Evolutionary conservation across 2,113 vertebrate species (phyloP), one percentile per base, ranked within the genome.

Genomic region (Hyaena hyaena): DNA sequence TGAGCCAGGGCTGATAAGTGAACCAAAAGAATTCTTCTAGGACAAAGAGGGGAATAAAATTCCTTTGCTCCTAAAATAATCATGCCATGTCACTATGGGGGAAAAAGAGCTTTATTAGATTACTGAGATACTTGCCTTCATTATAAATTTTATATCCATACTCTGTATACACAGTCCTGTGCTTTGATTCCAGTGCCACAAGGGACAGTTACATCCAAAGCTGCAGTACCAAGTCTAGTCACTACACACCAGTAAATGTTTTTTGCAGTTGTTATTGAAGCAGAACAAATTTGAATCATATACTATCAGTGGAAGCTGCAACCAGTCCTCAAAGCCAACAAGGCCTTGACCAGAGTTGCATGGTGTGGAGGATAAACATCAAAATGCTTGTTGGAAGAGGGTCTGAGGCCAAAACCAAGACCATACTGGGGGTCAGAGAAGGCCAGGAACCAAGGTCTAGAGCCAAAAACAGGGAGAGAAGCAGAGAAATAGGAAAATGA

Each of bases 251-350:
- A 80, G n/a, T 17, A 66, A 66, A 69, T 23, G 7, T 39, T 23
- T 48, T 96, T 93, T 90, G 53, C 15, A 79, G 43, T 55, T 93
- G 85, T 73, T 83, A 53, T 58, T 82, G 14, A 93, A 63, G 31
- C 45, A 39, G 53, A 79, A 53, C 61, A 71, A 66, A 66, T n/a
- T 28, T 48, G 31, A 89, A 71, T 66, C 53, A 23, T 65, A 74
- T 23, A 39, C 39, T 33, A 14, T n/a, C 93, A 21, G 10, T 43
- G 35, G 19, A 33, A 87, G 48, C 15, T 58, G 26, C 24, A 76
- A 76, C 35, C 7, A 8, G 55, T 31, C 45, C 73, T 74, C 48
- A 82, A 53, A 23, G 43, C 21, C 14, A 79, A 92, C 7, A 4
- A 24, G 4, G 2, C 53, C 43, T 71, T 87, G 33, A 73, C 21